These are phyloP conservation scores for Pogonomyrmex barbatus DNA, from an alignment of 1,140 invertebrate species.

Conservation along the genomic window DNA sequence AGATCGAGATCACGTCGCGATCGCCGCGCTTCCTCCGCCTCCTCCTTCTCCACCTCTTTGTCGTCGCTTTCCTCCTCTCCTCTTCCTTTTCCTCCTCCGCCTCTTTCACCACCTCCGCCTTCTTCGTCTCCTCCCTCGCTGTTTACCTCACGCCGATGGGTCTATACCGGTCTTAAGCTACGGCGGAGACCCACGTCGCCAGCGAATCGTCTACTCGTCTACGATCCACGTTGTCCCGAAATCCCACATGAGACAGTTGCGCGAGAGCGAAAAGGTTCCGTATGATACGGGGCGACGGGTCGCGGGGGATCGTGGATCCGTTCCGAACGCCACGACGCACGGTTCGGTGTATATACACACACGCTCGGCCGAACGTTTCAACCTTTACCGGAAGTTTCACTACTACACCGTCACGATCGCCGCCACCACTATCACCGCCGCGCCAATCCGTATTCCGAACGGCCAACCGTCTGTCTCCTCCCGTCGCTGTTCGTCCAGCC, in stretches of 20 bases:
- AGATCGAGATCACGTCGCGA: conserved; percentile 18
- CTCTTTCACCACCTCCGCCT: background rate
- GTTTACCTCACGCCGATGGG: background rate
- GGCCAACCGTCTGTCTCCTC: conserved; percentile 49
- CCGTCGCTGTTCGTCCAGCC: conserved; percentile 38
- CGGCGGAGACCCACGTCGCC: background rate
- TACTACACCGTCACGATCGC: background rate
- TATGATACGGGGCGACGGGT: background rate
- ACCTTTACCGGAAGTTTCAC: conserved; percentile 5
- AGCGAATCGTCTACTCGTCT: background rate
- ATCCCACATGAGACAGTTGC: background rate
- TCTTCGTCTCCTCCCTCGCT: background rate
- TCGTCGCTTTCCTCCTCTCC: background rate
- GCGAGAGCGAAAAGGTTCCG: background rate
- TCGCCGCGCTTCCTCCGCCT: conserved; percentile 8
- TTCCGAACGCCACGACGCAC: conserved; percentile 46
- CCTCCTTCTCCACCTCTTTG: background rate
- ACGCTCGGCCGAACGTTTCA: background rate
- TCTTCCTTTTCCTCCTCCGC: background rate
- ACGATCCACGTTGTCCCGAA: background rate
- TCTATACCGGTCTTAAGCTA: background rate
- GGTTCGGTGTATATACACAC: conserved; percentile 22
- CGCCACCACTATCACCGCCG: conserved; percentile 2
- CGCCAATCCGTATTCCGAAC: conserved; percentile 42
- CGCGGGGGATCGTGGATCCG: background rate